These are phyloP conservation scores for Hozukius guyotensis DNA, from an alignment of 2,797 vertebrate species.

Conservation along the genomic window DNA sequence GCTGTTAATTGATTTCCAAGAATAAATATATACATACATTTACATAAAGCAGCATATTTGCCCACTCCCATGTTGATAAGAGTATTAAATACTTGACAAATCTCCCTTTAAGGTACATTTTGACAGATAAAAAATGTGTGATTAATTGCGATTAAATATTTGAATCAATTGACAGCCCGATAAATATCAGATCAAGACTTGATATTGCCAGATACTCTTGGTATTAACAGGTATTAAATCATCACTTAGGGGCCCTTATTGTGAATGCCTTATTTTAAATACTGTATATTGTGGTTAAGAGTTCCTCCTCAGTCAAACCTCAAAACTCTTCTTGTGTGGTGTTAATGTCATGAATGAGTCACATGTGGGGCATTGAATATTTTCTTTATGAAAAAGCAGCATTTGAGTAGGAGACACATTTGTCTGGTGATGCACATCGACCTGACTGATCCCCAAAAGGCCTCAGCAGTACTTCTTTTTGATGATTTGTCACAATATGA, in stretches of 20 bases:
- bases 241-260: not conserved
- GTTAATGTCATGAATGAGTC: not conserved
- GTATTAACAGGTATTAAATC: not conserved
- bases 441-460: not conserved
- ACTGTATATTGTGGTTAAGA: not conserved
- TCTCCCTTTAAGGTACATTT: rapidly evolving
- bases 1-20: too few species aligned
- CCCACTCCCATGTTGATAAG: too few species aligned
- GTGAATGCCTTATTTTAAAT: not conserved
- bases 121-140: too few species aligned
- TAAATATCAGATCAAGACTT: not conserved
- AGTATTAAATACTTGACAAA: too few species aligned
- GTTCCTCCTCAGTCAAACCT: not conserved
- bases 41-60: too few species aligned
- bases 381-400: not conserved
- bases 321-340: not conserved
- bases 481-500: not conserved
- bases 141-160: too few species aligned
- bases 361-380: not conserved
- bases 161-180: too few species aligned
- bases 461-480: not conserved
- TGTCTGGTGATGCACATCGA: not conserved
- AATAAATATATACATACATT: too few species aligned
- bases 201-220: not conserved
- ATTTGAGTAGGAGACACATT: not conserved